A percentile compares a stretch with the other conserved stretches of the same genome.
Conservation (phyloP, 2,797 vertebrate genomes). For the Chelidonichthys spinosus region DNA sequence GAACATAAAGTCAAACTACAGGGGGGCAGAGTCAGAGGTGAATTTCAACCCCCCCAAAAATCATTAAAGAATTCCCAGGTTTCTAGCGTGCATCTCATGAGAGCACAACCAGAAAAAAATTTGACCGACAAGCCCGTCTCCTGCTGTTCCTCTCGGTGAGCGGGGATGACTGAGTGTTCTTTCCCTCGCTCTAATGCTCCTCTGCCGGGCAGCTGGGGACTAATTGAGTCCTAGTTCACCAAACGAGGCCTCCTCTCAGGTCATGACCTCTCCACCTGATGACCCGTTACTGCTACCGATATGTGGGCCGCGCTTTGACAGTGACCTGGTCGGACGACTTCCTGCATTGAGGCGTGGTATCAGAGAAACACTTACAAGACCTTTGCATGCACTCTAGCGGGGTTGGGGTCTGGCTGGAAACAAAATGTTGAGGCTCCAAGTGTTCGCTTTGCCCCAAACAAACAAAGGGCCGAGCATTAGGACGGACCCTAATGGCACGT, state of each 20-base stretch:
- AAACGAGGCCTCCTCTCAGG: constrained; percentile 72
- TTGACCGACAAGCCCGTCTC: constrained; percentile 13
- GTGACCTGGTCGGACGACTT: constrained; percentile 42
- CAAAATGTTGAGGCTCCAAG: constrained; percentile 15
- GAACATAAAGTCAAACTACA: constrained; percentile 22
- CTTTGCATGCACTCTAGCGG: constrained; percentile 21
- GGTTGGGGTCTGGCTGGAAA: constrained; percentile 54
- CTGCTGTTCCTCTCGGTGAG: constrained; percentile 52
- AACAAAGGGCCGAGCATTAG: constrained; percentile 52
- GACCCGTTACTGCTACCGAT: constrained; percentile 66
- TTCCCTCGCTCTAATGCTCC: constrained; percentile 47
- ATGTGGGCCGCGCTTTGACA: constrained; percentile 56
- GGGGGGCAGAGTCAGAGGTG: constrained; percentile 14
- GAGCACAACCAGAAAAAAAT: constrained; percentile 7
- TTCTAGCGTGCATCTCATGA: constrained; percentile 17
- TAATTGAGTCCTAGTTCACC: constrained; percentile 68
- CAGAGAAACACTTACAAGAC: constrained; percentile 20
- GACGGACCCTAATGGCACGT: constrained; percentile 54
- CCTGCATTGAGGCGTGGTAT: constrained; percentile 4
- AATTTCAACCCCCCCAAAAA: constrained; percentile 11
- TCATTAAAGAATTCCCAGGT: constrained; percentile 19
- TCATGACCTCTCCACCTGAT: constrained; percentile 69
- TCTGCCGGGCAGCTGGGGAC: constrained; percentile 61
- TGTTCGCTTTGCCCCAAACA: constrained; percentile 57
- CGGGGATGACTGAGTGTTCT: constrained; percentile 49